These are phyloP conservation scores for Drosophila mauritiana DNA, from an alignment of 1,140 invertebrate genomes.

Conservation along the genomic window DNA sequence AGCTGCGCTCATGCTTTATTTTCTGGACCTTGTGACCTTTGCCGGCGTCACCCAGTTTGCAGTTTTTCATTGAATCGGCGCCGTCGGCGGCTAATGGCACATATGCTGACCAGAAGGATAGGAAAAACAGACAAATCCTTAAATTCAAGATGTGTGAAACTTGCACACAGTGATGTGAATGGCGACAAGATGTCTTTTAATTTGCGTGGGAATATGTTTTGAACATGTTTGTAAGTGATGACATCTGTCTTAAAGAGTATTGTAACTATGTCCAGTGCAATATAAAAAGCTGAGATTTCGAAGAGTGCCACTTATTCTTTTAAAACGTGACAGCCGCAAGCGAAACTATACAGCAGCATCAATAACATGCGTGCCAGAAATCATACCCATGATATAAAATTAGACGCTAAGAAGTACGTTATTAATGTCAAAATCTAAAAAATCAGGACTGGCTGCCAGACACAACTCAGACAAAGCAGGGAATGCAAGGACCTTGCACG, in stretches of 20 bases:
- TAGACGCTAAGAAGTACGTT: slow-evolving; percentile 56
- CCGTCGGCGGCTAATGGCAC: slow-evolving; percentile 48
- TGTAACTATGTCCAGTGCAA: too few relatives aligned
- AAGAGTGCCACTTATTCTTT: background rate
- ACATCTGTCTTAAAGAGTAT: slow-evolving; percentile 20
- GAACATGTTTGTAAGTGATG: slow-evolving; percentile 30
- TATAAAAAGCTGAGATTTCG: background rate
- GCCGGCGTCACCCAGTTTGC: slow-evolving; percentile 67
- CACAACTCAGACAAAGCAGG: slow-evolving; percentile 34
- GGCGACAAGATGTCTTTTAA: slow-evolving; percentile 46
- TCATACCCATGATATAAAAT: slow-evolving; percentile 46
- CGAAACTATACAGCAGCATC: slow-evolving; percentile 27
- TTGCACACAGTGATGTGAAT: slow-evolving; percentile 20
- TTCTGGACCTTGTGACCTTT: slow-evolving; percentile 51
- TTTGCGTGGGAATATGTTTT: slow-evolving; percentile 55
- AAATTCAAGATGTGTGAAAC: slow-evolving; percentile 60
- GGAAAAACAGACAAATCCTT: slow-evolving; percentile 34
- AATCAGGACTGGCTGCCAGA: slow-evolving; percentile 33
- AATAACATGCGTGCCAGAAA: slow-evolving; percentile 57
- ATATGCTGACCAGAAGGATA: slow-evolving; percentile 73
- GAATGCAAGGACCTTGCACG: slow-evolving; percentile 47
- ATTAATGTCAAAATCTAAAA: slow-evolving; percentile 62
- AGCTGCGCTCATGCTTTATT: slow-evolving; percentile 12
- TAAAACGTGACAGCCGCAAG: slow-evolving; percentile 71
- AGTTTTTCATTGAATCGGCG: slow-evolving; percentile 78